Base-by-base conservation (phyloP, 2,113 vertebrate genomes). In the Sminthopsis crassicaudata region DNA sequence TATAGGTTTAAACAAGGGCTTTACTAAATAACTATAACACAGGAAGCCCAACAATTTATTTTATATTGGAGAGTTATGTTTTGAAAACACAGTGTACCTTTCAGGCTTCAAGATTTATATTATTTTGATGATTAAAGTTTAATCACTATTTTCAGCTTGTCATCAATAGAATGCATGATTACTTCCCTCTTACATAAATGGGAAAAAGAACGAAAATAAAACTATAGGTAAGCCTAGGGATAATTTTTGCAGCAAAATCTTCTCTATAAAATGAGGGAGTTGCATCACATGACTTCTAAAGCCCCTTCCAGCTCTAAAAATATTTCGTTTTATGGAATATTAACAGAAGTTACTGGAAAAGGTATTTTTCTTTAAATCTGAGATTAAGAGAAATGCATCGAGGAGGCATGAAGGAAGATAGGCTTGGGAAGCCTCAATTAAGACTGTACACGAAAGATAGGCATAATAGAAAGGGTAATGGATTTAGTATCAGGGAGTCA, bases 1-100 rank as follows among this genome's bases (percentile, higher is more conserved):
- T 67, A 93, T 2, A 19, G 36, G 12, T 90, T 67, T 88, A 53
- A 96, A n/a, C 91, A 57, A 93, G 26, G 8, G 57, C 93, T 94
- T 95, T 88, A 91, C 30, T 92, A 88, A 54, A 54, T 92, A 76
- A 91, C 11, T 93, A 3, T 25, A 53, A 55, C 19, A 36, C 55
- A 23, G 54, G 89, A 50, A 93, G 91, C 12, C 30, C 52, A 91
- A 10, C 42, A 67, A 95, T 93, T 94, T 92, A 48, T 95, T 95
- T 95, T 93, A 92, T 55, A 95, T 93, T n/a, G 14, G 42, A 93
- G 76, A 12, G 30, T 42, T 91, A 52, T 92, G 12, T 90, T 93
- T 96, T 91, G 50, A 91, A 95, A 91, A 95, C 10, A 93, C 3
- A 53, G 88, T 55, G 88, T 36, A 46, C 14, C 3, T 89, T 96